phyloP scores from a whole-genome alignment of 35 echinoderm and acorn worm species.

The Ophioderma brevispina region DNA sequence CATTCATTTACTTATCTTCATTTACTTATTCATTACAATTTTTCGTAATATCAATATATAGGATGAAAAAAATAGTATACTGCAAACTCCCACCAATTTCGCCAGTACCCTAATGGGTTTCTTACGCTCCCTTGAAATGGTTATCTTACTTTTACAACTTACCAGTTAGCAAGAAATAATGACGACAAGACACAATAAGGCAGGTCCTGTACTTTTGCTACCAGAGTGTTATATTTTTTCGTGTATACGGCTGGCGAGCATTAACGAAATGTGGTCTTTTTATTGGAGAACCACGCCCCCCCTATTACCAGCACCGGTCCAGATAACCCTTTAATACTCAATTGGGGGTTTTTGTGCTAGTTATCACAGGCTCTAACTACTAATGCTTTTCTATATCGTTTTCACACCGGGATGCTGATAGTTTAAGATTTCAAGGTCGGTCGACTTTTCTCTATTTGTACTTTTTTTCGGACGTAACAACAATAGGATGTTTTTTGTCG shows the following conservation, averaged over 20 bases:
- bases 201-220: background rate
- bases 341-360: background rate
- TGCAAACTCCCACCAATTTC: background rate
- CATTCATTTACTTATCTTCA: background rate
- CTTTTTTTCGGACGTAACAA: constrained; percentile 7
- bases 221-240: background rate
- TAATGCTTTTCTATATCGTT: background rate
- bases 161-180: background rate
- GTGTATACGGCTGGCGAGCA: background rate
- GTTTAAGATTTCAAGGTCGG: background rate
- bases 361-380: background rate
- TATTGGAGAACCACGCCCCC: background rate
- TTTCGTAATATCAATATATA: too few species aligned
- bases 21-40: background rate
- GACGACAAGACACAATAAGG: background rate
- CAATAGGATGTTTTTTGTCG: too few species aligned
- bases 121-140: background rate
- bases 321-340: background rate
- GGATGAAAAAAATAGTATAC: too few species aligned
- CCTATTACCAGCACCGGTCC: background rate
- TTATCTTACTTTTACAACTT: background rate
- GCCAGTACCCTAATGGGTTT: background rate
- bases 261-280: background rate
- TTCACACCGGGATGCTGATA: background rate
- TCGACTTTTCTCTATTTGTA: background rate